Conservation (phyloP, 1,140 invertebrate genomes). For the Cotesia vestalis region DNA sequence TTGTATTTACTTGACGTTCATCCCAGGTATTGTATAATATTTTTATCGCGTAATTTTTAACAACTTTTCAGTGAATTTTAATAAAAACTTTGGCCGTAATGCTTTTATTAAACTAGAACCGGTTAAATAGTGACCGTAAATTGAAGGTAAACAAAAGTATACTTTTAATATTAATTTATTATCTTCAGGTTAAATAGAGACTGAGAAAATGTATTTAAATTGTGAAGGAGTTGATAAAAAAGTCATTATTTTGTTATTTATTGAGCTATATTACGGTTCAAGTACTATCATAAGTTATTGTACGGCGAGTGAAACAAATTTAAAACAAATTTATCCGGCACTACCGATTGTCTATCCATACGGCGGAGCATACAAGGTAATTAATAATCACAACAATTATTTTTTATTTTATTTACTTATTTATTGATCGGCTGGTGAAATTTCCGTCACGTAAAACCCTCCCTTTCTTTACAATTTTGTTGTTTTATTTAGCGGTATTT, state of each 20-base stretch:
- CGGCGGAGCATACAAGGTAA: constrained; percentile 59
- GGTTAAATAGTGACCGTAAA: too few species aligned
- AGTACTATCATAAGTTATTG: neutral
- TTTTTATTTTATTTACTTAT: constrained; percentile 7
- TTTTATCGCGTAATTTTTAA: neutral
- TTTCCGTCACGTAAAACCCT: neutral
- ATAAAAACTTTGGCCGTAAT: too few species aligned
- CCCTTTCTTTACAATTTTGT: neutral
- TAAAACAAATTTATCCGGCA: constrained; percentile 42
- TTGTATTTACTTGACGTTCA: constrained; percentile 50
- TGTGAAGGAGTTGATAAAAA: constrained; percentile 20
- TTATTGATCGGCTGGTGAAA: neutral
- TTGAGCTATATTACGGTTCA: constrained; percentile 26
- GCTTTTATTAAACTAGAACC: too few species aligned
- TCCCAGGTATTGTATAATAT: constrained; percentile 3
- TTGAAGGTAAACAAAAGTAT: neutral
- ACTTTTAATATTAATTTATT: neutral
- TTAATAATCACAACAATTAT: neutral
- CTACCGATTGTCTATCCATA: constrained; percentile 56
- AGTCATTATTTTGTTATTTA: constrained; percentile 36
- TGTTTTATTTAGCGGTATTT: constrained; percentile 3
- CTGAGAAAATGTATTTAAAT: neutral
- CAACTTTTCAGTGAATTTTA: too few species aligned
- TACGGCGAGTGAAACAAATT: constrained; percentile 7
- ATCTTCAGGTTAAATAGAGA: neutral